Percentiles rank a stretch among this genome's conserved stretches.
These are phyloP conservation scores for Mallotus villosus DNA, from an alignment of 2,797 vertebrate genomes.

Conservation along the genomic window DNA sequence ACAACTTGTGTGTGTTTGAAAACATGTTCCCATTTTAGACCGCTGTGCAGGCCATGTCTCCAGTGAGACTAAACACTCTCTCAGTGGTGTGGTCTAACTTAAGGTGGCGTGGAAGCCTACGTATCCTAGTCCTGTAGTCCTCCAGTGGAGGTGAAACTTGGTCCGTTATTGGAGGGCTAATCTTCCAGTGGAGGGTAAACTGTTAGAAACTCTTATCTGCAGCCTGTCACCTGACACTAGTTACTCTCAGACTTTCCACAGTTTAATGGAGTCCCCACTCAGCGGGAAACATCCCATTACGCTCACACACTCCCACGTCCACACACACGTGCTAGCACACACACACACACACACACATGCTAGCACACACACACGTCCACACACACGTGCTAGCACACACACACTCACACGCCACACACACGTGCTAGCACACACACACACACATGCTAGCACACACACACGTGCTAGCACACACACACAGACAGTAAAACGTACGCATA, in stretches of 20 bases:
- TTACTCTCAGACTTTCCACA: constrained; percentile 26
- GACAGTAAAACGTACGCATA: constrained; percentile 4
- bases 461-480: constrained; percentile 23
- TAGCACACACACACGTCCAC: constrained; percentile 12
- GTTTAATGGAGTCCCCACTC: neutral
- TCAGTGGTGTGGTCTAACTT: no score
- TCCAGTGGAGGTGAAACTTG: neutral
- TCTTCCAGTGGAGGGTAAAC: neutral
- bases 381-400: neutral
- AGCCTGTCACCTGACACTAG: constrained; percentile 22
- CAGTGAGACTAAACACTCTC: neutral
- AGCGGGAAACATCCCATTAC: constrained; percentile 40
- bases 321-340: neutral
- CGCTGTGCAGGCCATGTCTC: neutral
- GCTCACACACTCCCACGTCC: neutral
- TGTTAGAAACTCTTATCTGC: constrained; percentile 49
- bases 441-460: constrained; percentile 4
- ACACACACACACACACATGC: constrained; percentile 5
- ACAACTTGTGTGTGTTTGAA: neutral
- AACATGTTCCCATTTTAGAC: neutral
- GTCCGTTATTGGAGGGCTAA: neutral
- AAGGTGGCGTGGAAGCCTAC: no score
- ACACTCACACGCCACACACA: no score
- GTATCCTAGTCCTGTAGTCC: no score
- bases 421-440: constrained; percentile 23